Percentiles rank a stretch among this genome's conserved stretches.
These are phyloP conservation scores for Neoniphon sammara DNA, from an alignment of 2,797 vertebrate genomes.

Conservation along the genomic window DNA sequence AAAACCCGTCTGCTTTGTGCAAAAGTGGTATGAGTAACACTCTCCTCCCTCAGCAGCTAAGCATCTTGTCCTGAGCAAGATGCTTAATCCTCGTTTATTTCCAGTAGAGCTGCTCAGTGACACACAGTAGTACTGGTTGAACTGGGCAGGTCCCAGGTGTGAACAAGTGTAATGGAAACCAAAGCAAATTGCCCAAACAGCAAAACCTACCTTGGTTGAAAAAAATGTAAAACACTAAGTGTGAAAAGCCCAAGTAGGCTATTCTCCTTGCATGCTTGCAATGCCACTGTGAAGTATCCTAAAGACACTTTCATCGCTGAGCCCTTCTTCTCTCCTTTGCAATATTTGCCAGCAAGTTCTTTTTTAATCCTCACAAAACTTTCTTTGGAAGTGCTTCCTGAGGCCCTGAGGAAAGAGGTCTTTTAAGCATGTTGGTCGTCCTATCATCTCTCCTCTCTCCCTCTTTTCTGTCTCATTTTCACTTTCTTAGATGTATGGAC, in stretches of 20 bases:
- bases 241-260: conserved; percentile 27
- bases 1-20: too few relatives aligned
- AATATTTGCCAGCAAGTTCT: conserved; percentile 29
- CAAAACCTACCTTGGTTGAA: conserved; percentile 2
- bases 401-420: conserved; percentile 32
- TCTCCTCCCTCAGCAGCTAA: not conserved
- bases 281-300: conserved; percentile 33
- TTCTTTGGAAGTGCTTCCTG: conserved; percentile 43
- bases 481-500: conserved; percentile 4
- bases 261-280: conserved; percentile 15
- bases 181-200: not conserved
- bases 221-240: conserved; percentile 7
- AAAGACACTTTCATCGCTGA: conserved; percentile 49
- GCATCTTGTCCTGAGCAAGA: not conserved
- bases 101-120: too few relatives aligned
- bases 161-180: conserved; percentile 2
- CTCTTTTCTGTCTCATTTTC: conserved; percentile 20
- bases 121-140: too few relatives aligned
- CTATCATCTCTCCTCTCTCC: conserved; percentile 12
- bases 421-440: conserved; percentile 39
- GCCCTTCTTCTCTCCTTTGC: conserved; percentile 27
- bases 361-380: conserved; percentile 56
- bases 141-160: not conserved
- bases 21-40: not conserved
- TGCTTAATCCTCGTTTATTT: not conserved